phyloP scores from a whole-genome alignment of 2,113 vertebrate species.

The Mionectes macconnelli region DNA sequence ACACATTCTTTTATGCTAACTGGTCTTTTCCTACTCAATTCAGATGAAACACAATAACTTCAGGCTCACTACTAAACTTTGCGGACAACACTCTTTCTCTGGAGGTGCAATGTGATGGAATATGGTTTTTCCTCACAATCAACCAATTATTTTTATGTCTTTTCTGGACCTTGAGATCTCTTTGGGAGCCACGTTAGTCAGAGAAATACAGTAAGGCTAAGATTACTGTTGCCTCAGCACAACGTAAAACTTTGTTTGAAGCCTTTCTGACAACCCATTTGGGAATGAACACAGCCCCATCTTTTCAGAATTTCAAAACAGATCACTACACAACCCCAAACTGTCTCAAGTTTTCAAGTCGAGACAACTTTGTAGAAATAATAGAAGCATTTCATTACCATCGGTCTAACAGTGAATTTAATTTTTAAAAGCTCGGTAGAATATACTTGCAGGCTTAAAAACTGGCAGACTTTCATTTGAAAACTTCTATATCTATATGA shows the following conservation, averaged over 20 bases:
- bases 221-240: neutral
- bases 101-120: neutral
- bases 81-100: neutral
- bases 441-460: neutral
- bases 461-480: neutral
- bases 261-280: neutral
- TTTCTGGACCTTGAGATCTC: neutral
- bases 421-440: neutral
- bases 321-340: neutral
- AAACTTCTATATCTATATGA: neutral
- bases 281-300: neutral
- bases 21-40: neutral
- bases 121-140: neutral
- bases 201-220: neutral
- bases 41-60: constrained; percentile 2
- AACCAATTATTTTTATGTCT: neutral
- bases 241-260: neutral
- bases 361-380: neutral
- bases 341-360: neutral
- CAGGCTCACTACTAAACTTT: neutral
- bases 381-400: neutral
- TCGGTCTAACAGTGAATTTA: neutral
- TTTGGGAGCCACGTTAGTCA: neutral
- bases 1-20: neutral
- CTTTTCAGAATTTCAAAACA: neutral